Evolutionary conservation across 2,113 vertebrate species (phyloP).

Genomic region (Procavia capensis): DNA sequence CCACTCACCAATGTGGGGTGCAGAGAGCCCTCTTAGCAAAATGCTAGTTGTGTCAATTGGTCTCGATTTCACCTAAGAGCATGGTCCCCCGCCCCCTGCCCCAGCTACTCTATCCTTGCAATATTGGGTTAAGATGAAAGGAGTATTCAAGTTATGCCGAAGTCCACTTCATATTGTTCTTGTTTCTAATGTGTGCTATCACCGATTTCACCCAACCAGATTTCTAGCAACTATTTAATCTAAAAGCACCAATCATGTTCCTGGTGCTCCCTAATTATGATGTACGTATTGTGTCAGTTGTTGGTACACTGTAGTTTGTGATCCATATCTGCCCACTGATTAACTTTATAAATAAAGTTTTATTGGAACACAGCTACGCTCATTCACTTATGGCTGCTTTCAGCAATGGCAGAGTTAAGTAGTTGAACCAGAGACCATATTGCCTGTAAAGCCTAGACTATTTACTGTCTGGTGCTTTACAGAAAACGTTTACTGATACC

Average conservation of each 20-base stretch:
- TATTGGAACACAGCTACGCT: background rate
- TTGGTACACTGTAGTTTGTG: background rate
- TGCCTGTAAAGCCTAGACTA: background rate
- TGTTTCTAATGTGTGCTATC: too few species aligned
- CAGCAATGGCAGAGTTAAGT: background rate
- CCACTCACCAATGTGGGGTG: too few species aligned
- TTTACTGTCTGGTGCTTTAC: conserved; percentile 5
- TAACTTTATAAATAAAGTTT: conserved; percentile 30
- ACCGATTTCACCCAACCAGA: too few species aligned
- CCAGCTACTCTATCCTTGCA: too few species aligned
- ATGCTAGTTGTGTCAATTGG: too few species aligned
- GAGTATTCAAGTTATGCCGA: too few species aligned
- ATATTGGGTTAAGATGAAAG: too few species aligned
- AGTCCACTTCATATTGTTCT: too few species aligned
- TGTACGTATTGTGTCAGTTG: background rate
- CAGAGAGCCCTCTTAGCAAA: too few species aligned
- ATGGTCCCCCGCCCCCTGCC: too few species aligned
- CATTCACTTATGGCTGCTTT: conserved; percentile 23
- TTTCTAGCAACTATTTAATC: too few species aligned
- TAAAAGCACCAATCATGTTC: conserved; percentile 35
- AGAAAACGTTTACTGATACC: background rate
- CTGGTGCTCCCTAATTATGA: background rate
- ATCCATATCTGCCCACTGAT: background rate
- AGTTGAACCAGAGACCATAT: conserved; percentile 6
- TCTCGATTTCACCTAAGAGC: too few species aligned